These are phyloP conservation scores for Sparidentex hasta DNA, from an alignment of 2,797 vertebrate genomes.

Conservation along the genomic window DNA sequence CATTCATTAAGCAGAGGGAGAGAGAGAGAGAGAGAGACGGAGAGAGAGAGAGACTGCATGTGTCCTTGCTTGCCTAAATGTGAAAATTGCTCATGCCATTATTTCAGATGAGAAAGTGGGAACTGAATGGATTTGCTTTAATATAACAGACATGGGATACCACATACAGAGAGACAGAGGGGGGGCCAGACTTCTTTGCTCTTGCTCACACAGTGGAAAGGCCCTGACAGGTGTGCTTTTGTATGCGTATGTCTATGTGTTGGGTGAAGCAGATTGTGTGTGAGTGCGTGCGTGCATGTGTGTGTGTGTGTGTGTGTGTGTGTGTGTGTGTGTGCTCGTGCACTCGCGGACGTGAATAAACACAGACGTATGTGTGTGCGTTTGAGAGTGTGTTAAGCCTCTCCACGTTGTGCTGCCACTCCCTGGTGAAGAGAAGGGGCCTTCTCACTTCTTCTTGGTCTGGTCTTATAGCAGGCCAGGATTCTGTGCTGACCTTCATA, in stretches of 20 bases:
- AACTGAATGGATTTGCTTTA: conserved; percentile 87
- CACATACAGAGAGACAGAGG: conserved; percentile 84
- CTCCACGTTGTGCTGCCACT: conserved; percentile 67
- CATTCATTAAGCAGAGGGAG: conserved; percentile 78
- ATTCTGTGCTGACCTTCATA: conserved; percentile 73
- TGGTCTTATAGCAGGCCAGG: conserved; percentile 75
- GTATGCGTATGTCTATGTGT: conserved; percentile 80
- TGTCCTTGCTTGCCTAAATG: conserved; percentile 81
- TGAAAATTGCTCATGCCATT: conserved; percentile 86
- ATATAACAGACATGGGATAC: conserved; percentile 86
- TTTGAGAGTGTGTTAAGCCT: conserved; percentile 70
- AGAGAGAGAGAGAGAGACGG: conserved; percentile 40
- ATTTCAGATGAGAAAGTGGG: conserved; percentile 86
- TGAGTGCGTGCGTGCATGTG: conserved; percentile 50
- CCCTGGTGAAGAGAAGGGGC: conserved; percentile 78
- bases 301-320: conserved; percentile 61
- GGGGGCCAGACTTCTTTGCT: conserved; percentile 84
- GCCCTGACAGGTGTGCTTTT: conserved; percentile 90
- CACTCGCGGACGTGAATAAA: conserved; percentile 54
- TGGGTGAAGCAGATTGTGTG: conserved; percentile 78
- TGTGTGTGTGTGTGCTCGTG: conserved; percentile 57
- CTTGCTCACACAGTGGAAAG: conserved; percentile 89
- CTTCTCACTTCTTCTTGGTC: conserved; percentile 83
- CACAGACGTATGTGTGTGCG: conserved; percentile 49
- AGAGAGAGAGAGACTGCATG: conserved; percentile 74